Base-by-base conservation (phyloP, 2,888 invertebrate genomes). In the Netelia virgata region DNA sequence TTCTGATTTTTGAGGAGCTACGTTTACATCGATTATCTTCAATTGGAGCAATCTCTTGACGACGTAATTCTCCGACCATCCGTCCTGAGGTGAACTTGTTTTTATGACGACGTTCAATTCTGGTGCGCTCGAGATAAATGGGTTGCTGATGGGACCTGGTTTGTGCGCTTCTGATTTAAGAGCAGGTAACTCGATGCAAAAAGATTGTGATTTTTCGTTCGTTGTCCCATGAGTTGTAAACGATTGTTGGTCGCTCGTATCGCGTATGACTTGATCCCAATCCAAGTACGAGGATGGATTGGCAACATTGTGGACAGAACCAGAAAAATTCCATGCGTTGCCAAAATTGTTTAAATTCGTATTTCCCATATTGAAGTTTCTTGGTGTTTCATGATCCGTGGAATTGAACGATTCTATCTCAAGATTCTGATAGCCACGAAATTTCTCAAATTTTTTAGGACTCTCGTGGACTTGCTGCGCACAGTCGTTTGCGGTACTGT, bases 11-110 rank as follows among this genome's bases (percentile, higher is more conserved):
- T 93, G 92, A 73, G 94, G 92, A 18, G 94, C 92, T 50, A 89
- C 90, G 61, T 93, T 88, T 41, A 93, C 91, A 20, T 94, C 93
- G 11, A 93, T 90, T 55, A 95, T 92, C 88, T 94, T 94, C 55
- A 95, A 89, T 84, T 94, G 94, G 16, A 95, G 90, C 16, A 95
- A 90, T 90, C 94, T 93, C 82, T 94, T 93, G 6, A 95, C 91
- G 8, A 91, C 91, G 86, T 94, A 95, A 86, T 93, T 94, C 78
- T 94, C 93, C 0, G 93, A 93, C 93, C 93, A 93, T 20, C 94
- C 94, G 81, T 93, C 90, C 5, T 92, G 90, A 1, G 94, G 93
- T 0, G 93, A 93, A 23, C 90, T 91, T 6, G 93, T 93, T 88
- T 93, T 93, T 66, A 95, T 93, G 57, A 90, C 92, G 3, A 94